phyloP scores from a whole-genome alignment of 2,888 invertebrate species.

The Clostera curtula region DNA sequence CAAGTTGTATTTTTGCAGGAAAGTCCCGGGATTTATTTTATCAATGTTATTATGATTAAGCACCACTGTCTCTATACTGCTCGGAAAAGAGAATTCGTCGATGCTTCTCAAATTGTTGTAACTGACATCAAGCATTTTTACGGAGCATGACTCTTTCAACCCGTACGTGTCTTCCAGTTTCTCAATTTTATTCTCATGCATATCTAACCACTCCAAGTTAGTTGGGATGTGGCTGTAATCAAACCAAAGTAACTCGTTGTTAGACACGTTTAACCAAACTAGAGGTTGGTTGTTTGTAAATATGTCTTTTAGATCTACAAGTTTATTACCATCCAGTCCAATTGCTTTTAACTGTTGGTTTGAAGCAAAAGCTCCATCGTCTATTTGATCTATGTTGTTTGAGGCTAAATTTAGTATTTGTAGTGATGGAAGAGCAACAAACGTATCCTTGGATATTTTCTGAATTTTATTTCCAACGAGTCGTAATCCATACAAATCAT shows the following conservation, averaged over 20 bases:
- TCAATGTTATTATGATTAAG: slow-evolving; percentile 84
- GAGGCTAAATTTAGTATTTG: slow-evolving; percentile 87
- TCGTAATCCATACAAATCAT: slow-evolving; percentile 83
- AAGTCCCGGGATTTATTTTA: slow-evolving; percentile 81
- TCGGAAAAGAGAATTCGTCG: slow-evolving; percentile 80
- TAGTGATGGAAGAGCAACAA: slow-evolving; percentile 80
- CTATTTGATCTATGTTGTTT: slow-evolving; percentile 85
- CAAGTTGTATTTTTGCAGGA: slow-evolving; percentile 79
- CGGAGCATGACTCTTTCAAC: slow-evolving; percentile 77
- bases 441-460: slow-evolving; percentile 84
- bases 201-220: slow-evolving; percentile 86
- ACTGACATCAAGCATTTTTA: slow-evolving; percentile 86
- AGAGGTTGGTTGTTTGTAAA: slow-evolving; percentile 83
- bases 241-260: slow-evolving; percentile 85
- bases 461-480: slow-evolving; percentile 87
- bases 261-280: slow-evolving; percentile 87
- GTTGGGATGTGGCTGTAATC: slow-evolving; percentile 86
- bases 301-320: slow-evolving; percentile 85
- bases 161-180: slow-evolving; percentile 84
- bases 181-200: slow-evolving; percentile 86
- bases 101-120: slow-evolving; percentile 81
- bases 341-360: slow-evolving; percentile 84
- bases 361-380: slow-evolving; percentile 84
- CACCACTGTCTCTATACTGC: slow-evolving; percentile 81
- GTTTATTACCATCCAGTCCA: slow-evolving; percentile 84